Evolutionary conservation across 2,113 vertebrate species (phyloP).

Genomic region (Upupa epops): DNA sequence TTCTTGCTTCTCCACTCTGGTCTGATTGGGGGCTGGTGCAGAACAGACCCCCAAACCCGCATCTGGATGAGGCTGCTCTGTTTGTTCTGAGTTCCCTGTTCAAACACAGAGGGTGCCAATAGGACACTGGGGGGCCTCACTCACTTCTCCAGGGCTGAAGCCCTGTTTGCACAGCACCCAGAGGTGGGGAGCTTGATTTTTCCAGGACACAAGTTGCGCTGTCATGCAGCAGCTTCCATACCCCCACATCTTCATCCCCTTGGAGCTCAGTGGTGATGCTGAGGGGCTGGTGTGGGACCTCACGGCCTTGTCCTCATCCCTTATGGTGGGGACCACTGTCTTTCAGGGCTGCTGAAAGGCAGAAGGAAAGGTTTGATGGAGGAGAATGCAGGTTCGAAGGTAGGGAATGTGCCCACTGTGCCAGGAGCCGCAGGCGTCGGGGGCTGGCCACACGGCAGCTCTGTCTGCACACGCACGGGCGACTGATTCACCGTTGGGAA

Average conservation of each 20-base stretch:
- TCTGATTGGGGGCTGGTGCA: not conserved
- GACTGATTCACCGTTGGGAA: conserved; percentile 52
- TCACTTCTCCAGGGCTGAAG: accelerated
- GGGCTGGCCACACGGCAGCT: not conserved
- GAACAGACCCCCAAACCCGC: not conserved
- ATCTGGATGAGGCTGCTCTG: not conserved
- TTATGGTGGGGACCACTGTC: accelerated
- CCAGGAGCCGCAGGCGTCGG: not conserved
- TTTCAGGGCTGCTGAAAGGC: not conserved
- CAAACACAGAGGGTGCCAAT: accelerated
- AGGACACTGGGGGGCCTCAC: accelerated
- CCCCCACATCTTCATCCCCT: accelerated
- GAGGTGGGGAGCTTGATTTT: accelerated
- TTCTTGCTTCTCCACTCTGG: not conserved
- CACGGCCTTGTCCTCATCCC: not conserved
- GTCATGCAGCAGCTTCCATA: accelerated
- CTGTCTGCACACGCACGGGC: conserved; percentile 40
- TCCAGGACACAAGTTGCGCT: accelerated
- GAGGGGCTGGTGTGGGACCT: accelerated
- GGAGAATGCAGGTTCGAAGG: not conserved
- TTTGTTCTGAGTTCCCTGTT: not conserved
- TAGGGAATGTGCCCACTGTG: not conserved
- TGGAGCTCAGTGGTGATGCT: accelerated
- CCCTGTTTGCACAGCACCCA: accelerated
- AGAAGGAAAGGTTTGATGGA: not conserved